phyloP scores from a whole-genome alignment of 2,888 invertebrate genomes.

The Willowsia nigromaculata region DNA sequence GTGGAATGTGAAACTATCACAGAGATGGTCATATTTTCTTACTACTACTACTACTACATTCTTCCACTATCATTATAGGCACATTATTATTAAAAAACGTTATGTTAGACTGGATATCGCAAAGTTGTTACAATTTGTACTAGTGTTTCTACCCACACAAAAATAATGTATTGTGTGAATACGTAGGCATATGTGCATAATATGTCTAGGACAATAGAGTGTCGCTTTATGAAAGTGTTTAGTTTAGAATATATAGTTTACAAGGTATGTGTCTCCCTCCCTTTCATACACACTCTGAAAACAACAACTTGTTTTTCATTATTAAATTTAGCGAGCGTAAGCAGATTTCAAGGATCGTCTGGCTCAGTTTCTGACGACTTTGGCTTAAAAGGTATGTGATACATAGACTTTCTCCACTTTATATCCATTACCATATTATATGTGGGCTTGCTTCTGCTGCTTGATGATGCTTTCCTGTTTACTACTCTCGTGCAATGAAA shows the following conservation, averaged over 20 bases:
- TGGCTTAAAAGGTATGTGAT: constrained; percentile 77
- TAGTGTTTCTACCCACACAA: neutral
- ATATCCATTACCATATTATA: constrained; percentile 31
- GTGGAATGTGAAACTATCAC: constrained; percentile 38
- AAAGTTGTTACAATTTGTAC: neutral
- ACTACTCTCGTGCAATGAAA: neutral
- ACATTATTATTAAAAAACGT: constrained; percentile 23
- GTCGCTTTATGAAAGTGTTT: neutral
- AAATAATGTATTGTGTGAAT: too few species aligned
- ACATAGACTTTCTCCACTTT: neutral
- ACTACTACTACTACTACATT: neutral
- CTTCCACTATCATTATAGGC: neutral
- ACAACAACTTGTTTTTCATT: constrained; percentile 54
- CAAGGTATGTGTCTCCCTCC: neutral
- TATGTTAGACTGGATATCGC: neutral
- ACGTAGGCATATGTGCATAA: too few species aligned
- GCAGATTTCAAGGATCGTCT: constrained; percentile 75
- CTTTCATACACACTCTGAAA: too few species aligned
- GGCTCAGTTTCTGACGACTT: constrained; percentile 77
- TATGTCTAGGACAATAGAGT: too few species aligned
- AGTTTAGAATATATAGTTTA: neutral
- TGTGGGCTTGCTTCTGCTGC: neutral
- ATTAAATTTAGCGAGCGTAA: constrained; percentile 73
- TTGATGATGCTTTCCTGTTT: neutral
- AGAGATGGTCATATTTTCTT: neutral